Base-by-base conservation (phyloP, 2,113 vertebrate genomes). In the Eupsittula cactorum region DNA sequence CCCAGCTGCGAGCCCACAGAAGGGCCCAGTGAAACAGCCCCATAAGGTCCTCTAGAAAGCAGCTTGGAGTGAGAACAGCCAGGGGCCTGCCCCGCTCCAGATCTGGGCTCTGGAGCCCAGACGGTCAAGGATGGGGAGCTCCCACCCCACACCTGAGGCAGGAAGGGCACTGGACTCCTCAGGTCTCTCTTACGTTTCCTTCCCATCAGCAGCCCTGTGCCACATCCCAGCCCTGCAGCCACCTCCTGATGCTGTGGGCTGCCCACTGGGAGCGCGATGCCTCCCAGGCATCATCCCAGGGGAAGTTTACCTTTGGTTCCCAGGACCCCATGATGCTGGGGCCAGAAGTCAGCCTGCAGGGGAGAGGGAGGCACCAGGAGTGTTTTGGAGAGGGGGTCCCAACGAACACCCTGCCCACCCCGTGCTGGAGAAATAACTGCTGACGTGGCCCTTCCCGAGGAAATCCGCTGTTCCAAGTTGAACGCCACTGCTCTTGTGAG, bases 1-100 rank as follows among this genome's bases (percentile, higher is more conserved):
- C 31, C 0, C 1, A 41, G 23, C 60, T 35, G 60, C 0, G 0
- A 21, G 42, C 9, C 33, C 11, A 25, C 19, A 10, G 37, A 33
- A 37, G 44, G 41, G 46, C 29, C 3, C 4, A 0, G 23, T 31
- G 5, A 16, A 41, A 29, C 21, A 37, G 27, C n/a, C 11, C 31
- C 50, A 52, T 16, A 35, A 55, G 35, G 46, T 25, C 14, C 65
- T 39, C 55, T 7, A 9, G 29, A 42, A 44, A 31, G 28, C 5
- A 31, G 8, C 16, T 27, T 44, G 28, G 60, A 21, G 23, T 7
- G 82, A 65, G 65, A 41, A 21, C 2, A 33, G 24, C 13, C 1
- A 1, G 15, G 59, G n/a, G 39, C 20, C 3, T 41, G 73, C 9
- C 28, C 19, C 9, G 1, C 29, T 60, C 15, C 50, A 4, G 0